Base-by-base conservation (phyloP, 92 coral and sea anemone genomes). In the Plumapathes pennacea region DNA sequence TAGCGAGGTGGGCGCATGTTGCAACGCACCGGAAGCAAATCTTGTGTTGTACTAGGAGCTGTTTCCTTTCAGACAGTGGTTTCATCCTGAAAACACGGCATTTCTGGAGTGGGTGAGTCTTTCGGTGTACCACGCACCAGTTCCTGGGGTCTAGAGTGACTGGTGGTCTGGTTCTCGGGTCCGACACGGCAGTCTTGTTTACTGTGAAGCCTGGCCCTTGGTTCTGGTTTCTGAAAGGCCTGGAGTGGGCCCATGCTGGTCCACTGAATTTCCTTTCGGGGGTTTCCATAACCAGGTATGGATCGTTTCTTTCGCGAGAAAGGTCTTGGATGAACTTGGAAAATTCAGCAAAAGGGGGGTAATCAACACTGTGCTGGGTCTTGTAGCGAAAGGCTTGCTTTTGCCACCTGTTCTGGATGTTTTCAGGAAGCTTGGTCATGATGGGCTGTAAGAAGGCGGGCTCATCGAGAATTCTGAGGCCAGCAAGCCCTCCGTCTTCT, bases 391-490 rank as follows among this genome's bases (percentile, higher is more conserved):
- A 76, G 19, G 83, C 83, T 32, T 67, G 68, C 18, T 63, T 30
- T 38, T 66, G 83, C 83, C 83, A 76, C n/a, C 76, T 47, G 4
- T 49, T 46, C 42, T 67, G 70, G 13, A 76, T 11, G 43, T 74
- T 74, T 10, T 14, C 41, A 0, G 82, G 75, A 5, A 74, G 38
- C 17, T 74, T 74, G 3, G 57, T n/a, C 0, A 65, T 33, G 20
- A 76, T 47, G 10, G 76, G 83, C 19, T 30, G 55, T 40, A 76
- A 10, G 32, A 44, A 66, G 0, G 44, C 23, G 2, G 77, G 69
- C 13, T 48, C 42, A n/a, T 67, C 83, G 1, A 76, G 54, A 2
- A 67, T 48, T 9, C 40, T 45, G 15, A 67, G 54, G 1, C 83
- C 72, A 46, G 47, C 64, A 11, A 76, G 41, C 3, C 77, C 52